Evolutionary conservation across 2,797 vertebrate genomes (phyloP).

Genomic region (Hippoglossus hippoglossus): DNA sequence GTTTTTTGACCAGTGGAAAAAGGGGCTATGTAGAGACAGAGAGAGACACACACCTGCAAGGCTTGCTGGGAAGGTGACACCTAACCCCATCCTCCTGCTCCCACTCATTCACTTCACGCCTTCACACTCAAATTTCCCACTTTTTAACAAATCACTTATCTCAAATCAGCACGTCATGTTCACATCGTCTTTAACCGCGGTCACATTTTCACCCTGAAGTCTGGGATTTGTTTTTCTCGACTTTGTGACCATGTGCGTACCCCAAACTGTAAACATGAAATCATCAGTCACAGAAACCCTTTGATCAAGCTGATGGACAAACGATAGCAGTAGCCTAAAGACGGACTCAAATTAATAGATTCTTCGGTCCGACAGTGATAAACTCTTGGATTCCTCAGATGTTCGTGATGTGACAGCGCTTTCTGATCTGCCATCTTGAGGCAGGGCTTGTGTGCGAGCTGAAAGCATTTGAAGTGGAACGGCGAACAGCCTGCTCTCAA

Average conservation of each 20-base stretch:
- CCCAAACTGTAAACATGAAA: slow-evolving; percentile 12
- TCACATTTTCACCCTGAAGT: not conserved
- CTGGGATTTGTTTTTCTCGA: not conserved
- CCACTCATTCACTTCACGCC: slow-evolving; percentile 11
- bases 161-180: not conserved
- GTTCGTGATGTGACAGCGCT: slow-evolving; percentile 47
- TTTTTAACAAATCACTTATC: slow-evolving; percentile 10
- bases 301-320: slow-evolving; percentile 9
- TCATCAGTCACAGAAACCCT: not conserved
- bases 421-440: slow-evolving; percentile 56
- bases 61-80: slow-evolving; percentile 43
- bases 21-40: not conserved
- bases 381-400: slow-evolving; percentile 48
- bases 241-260: not conserved
- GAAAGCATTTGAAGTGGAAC: slow-evolving; percentile 60
- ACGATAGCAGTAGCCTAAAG: not conserved
- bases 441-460: slow-evolving; percentile 42
- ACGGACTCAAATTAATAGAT: slow-evolving; percentile 21
- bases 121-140: slow-evolving; percentile 29
- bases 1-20: too few species aligned
- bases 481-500: slow-evolving; percentile 54
- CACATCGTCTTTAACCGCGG: not conserved
- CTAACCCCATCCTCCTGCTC: slow-evolving; percentile 30
- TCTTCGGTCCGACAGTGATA: slow-evolving; percentile 26
- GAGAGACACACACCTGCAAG: slow-evolving; percentile 39